Evolutionary conservation across 2,888 invertebrate species (phyloP).

Genomic region (Chorisops tibialis): DNA sequence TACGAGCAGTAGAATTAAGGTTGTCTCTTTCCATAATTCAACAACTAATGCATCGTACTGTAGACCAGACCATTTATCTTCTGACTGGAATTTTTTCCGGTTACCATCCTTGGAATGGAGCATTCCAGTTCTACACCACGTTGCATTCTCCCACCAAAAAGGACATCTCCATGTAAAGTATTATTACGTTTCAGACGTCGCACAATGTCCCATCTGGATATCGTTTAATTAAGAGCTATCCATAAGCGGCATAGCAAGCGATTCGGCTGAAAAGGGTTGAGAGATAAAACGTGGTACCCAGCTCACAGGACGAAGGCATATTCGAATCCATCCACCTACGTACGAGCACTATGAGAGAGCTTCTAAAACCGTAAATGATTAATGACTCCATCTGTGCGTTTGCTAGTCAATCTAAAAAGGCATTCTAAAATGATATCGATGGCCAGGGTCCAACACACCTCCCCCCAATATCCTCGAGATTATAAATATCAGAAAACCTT

Average conservation of each 20-base stretch:
- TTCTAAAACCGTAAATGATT: slow-evolving; percentile 18
- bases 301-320: background rate
- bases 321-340: background rate
- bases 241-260: background rate
- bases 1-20: too few species aligned
- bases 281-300: background rate
- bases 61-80: too few species aligned
- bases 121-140: too few species aligned
- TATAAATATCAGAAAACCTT: slow-evolving; percentile 2
- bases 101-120: too few species aligned
- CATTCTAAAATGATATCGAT: background rate
- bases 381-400: slow-evolving; percentile 17
- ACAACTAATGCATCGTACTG: too few species aligned
- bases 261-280: background rate
- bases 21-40: too few species aligned
- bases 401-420: slow-evolving; percentile 4
- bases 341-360: slow-evolving; percentile 8
- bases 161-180: too few species aligned
- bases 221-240: slow-evolving; percentile 19
- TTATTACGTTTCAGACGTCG: background rate
- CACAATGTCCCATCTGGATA: slow-evolving; percentile 11
- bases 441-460: background rate
- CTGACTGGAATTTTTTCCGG: too few species aligned
- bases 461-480: background rate
- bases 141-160: too few species aligned